Evolutionary conservation across 2,113 vertebrate species (phyloP).

Genomic region (Petrocephalus zakoni): DNA sequence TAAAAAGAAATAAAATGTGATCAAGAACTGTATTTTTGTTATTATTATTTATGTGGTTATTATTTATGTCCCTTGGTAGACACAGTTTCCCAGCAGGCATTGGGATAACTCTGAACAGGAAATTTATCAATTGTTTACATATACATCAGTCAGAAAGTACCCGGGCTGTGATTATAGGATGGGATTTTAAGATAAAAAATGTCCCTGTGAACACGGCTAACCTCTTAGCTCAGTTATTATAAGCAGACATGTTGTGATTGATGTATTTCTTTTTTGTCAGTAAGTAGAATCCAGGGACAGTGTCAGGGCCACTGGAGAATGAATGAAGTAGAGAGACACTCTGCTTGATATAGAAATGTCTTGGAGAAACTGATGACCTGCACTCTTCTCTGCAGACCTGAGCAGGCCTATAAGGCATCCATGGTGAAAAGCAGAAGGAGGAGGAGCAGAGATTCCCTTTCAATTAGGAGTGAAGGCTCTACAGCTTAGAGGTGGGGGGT

Average conservation of each 20-base stretch:
- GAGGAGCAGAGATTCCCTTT: not conserved
- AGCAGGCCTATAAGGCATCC: not conserved
- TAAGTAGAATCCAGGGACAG: not conserved
- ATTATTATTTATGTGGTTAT: not conserved
- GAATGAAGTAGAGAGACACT: conserved; percentile 26
- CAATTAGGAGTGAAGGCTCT: not conserved
- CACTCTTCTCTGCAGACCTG: not conserved
- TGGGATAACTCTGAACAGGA: not conserved
- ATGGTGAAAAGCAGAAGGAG: not conserved
- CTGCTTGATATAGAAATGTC: conserved; percentile 3
- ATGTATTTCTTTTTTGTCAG: not conserved
- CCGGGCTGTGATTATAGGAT: conserved; percentile 29
- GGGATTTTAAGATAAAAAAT: conserved; percentile 20
- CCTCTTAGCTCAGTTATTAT: conserved; percentile 19
- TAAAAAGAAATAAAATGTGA: not conserved
- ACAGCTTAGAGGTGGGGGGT: not conserved
- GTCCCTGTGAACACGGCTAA: conserved; percentile 26
- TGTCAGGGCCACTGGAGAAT: conserved; percentile 22
- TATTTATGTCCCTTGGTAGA: not conserved
- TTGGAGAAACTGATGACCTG: not conserved
- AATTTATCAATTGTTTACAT: not conserved
- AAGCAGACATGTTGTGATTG: conserved; percentile 28
- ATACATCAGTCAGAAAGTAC: not conserved
- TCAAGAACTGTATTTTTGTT: not conserved
- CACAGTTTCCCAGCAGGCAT: not conserved